Conservation (phyloP, 2,797 vertebrate species). For the Characodon lateralis region DNA sequence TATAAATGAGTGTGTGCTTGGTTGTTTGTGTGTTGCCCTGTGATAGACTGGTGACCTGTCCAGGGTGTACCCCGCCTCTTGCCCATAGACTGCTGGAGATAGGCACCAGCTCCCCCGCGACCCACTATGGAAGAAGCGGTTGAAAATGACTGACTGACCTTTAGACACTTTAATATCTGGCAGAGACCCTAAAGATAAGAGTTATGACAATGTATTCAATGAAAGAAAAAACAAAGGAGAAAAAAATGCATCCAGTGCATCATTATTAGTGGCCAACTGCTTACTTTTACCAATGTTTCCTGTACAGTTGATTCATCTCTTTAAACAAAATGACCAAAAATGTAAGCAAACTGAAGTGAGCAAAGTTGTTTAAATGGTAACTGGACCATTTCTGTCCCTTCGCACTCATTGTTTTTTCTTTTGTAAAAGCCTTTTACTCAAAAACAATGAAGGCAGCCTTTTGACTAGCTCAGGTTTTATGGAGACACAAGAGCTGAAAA, state of each 20-base stretch:
- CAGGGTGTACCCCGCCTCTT: too few species aligned
- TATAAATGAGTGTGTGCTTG: too few species aligned
- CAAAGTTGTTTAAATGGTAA: background rate
- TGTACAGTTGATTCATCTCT: constrained; percentile 1
- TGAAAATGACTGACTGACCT: too few species aligned
- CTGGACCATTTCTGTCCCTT: constrained; percentile 2
- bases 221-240: constrained; percentile 33
- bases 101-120: too few species aligned
- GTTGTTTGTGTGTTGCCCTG: too few species aligned
- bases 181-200: background rate
- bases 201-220: constrained; percentile 2
- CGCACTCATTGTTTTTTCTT: background rate
- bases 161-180: background rate
- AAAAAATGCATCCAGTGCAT: background rate
- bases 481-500: constrained; percentile 12
- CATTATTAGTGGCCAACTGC: background rate
- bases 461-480: constrained; percentile 27
- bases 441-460: constrained; percentile 24
- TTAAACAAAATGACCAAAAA: constrained; percentile 12
- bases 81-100: too few species aligned
- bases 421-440: constrained; percentile 23
- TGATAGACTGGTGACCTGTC: too few species aligned
- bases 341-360: background rate
- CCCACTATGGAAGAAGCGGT: too few species aligned
- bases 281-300: constrained; percentile 5